Base-by-base conservation (phyloP, 2,113 vertebrate genomes). In the Albula glossodonta region DNA sequence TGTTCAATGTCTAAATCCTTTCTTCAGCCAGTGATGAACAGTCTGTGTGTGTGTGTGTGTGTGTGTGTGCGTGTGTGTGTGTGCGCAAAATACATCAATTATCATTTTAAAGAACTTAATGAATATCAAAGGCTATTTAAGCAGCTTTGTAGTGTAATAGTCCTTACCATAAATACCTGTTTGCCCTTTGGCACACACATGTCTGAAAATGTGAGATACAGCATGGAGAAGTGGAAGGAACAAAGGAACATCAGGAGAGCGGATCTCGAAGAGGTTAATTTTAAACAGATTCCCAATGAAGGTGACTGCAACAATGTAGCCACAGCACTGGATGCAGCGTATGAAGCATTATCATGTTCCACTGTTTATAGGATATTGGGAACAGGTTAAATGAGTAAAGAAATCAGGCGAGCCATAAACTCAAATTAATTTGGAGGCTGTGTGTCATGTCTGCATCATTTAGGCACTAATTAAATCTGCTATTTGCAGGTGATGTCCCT, bases 401-500 rank as follows among this genome's bases (percentile, higher is more conserved):
- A 48, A 57, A 51, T 51, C 41, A 49, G 22, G 13, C 41, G 3
- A 79, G 77, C 84, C 52, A 80, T 85, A 56, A 85, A 66, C 25
- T 19, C 52, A 79, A 80, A 85, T 80, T n/a, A 85, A 91, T 94
- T 95, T 93, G 56, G 94, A 94, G 88, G 94, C 94, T 95, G 84
- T 51, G 89, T 86, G 88, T 92, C 94, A 94, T 92, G 94, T 96
- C 95, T 96, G 96, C 94, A 96, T 96, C 96, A 94, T 93, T 95
- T 91, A 88, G 95, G 95, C 87, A 94, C 94, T 96, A 96, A 97
- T 97, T 97, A 96, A 96, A 96, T 96, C 95, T 95, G 92, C 86
- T 94, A 95, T 95, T 95, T 94, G 92, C 95, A 96, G 96, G 96
- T 96, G 96, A 96, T 95, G 95, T 96, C 95, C 96, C 94, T 93